Percentiles rank a stretch among this genome's conserved stretches.
phyloP scores from a whole-genome alignment of 2,888 invertebrate genomes.

The Matsumyia berberina region DNA sequence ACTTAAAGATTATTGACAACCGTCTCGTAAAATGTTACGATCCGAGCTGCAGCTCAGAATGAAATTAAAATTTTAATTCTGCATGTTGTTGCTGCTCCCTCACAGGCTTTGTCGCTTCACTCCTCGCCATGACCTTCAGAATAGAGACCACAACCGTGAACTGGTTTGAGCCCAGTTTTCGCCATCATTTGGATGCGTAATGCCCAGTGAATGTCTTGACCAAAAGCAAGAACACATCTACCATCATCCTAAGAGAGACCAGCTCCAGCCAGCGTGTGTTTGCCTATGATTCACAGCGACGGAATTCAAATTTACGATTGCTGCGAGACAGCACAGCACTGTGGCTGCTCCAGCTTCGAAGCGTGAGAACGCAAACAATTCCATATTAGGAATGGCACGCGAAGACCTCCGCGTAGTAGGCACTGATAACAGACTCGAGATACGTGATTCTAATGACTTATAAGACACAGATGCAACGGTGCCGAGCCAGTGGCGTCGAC shows the following conservation, averaged over 20 bases:
- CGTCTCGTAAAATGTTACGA: slow-evolving; percentile 46
- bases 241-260: neutral
- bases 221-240: slow-evolving; percentile 9
- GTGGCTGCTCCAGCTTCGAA: slow-evolving; percentile 11
- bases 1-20: slow-evolving; percentile 49
- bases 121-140: slow-evolving; percentile 46
- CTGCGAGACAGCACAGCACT: slow-evolving; percentile 1
- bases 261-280: slow-evolving; percentile 4
- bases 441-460: slow-evolving; percentile 55
- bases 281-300: slow-evolving; percentile 60
- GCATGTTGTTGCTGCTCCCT: neutral
- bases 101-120: slow-evolving; percentile 6
- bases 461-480: slow-evolving; percentile 7
- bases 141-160: slow-evolving; percentile 24
- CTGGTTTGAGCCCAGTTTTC: slow-evolving; percentile 21
- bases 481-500: slow-evolving; percentile 14
- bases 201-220: slow-evolving; percentile 48
- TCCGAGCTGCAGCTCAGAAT: slow-evolving; percentile 27
- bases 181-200: slow-evolving; percentile 58
- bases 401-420: slow-evolving; percentile 38
- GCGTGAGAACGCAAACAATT: slow-evolving; percentile 58
- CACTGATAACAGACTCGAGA: slow-evolving; percentile 28
- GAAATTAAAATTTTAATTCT: slow-evolving; percentile 42
- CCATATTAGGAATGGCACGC: slow-evolving; percentile 69
- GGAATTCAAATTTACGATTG: slow-evolving; percentile 68